These are phyloP conservation scores for Drosophila prolongata DNA, from an alignment of 2,888 invertebrate genomes.

Conservation along the genomic window DNA sequence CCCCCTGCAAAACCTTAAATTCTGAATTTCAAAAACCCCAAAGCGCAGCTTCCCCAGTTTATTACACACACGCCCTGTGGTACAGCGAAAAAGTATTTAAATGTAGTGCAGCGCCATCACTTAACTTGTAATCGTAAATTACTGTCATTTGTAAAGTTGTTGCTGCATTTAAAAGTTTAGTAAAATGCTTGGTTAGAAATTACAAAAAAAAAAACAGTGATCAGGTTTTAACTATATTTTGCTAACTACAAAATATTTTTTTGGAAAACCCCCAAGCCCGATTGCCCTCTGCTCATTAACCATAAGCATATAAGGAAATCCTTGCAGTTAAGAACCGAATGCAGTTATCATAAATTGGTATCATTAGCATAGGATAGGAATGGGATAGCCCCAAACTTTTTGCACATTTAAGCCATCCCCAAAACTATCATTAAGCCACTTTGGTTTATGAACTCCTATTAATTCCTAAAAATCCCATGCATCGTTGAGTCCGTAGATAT, in stretches of 20 bases:
- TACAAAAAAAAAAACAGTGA: no score
- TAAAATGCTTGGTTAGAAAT: no score
- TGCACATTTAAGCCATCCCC: slow-evolving; percentile 4
- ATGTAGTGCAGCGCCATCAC: slow-evolving; percentile 13
- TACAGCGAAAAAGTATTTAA: slow-evolving; percentile 38
- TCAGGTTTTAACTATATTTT: no score
- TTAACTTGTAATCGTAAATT: background rate
- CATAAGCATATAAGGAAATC: background rate
- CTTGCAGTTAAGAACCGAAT: background rate
- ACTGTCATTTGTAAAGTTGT: slow-evolving; percentile 2
- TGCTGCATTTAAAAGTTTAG: background rate
- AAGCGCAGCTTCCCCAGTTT: slow-evolving; percentile 47
- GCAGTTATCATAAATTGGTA: background rate
- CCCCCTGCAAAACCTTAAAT: slow-evolving; percentile 21
- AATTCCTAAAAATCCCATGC: slow-evolving; percentile 6
- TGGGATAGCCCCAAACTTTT: background rate
- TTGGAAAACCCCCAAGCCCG: no score
- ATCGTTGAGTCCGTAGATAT: slow-evolving; percentile 10
- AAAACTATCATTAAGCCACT: slow-evolving; percentile 26
- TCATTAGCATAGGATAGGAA: background rate
- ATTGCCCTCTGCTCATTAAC: background rate
- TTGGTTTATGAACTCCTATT: slow-evolving; percentile 12
- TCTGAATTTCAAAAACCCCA: slow-evolving; percentile 9
- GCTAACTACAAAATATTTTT: no score
- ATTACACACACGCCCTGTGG: slow-evolving; percentile 67